phyloP scores from a whole-genome alignment of 2,797 vertebrate species.

The Sylvia borin region DNA sequence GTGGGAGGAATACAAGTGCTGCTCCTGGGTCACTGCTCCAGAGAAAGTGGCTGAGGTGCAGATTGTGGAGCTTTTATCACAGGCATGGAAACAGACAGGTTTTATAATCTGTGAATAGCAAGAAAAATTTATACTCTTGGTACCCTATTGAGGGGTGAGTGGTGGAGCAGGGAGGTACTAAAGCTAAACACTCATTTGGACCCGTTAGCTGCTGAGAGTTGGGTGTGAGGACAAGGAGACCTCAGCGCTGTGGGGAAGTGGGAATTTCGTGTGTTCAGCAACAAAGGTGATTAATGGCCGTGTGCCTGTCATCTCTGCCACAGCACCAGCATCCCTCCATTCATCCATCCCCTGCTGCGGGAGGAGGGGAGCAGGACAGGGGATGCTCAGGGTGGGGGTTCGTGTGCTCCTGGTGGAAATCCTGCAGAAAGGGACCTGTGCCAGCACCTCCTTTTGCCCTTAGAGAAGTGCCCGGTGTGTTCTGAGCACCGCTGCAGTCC shows the following conservation, averaged over 20 bases:
- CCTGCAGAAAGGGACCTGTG: not conserved
- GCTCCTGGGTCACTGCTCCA: not conserved
- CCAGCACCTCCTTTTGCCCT: not conserved
- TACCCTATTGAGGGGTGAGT: not conserved
- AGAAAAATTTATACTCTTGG: not conserved
- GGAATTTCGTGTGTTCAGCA: not conserved
- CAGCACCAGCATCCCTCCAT: not conserved
- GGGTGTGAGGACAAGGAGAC: not conserved
- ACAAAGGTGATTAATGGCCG: constrained; percentile 18
- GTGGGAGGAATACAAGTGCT: not conserved
- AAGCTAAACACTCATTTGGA: not conserved
- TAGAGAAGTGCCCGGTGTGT: not conserved
- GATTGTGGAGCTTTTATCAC: not conserved
- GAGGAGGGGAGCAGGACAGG: not conserved
- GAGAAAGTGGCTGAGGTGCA: not conserved
- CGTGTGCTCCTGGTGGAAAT: not conserved
- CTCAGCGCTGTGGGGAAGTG: not conserved
- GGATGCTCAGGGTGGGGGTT: accelerated
- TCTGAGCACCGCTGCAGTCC: not conserved
- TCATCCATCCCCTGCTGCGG: not conserved
- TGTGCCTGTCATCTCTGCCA: not conserved
- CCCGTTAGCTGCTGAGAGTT: not conserved
- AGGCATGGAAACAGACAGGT: not conserved
- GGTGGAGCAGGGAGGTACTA: not conserved
- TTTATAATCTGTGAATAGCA: not conserved